A percentile compares a stretch with the other conserved stretches of the same genome.
phyloP scores from a whole-genome alignment of 2,888 invertebrate genomes.

The Trachelus tabidus region DNA sequence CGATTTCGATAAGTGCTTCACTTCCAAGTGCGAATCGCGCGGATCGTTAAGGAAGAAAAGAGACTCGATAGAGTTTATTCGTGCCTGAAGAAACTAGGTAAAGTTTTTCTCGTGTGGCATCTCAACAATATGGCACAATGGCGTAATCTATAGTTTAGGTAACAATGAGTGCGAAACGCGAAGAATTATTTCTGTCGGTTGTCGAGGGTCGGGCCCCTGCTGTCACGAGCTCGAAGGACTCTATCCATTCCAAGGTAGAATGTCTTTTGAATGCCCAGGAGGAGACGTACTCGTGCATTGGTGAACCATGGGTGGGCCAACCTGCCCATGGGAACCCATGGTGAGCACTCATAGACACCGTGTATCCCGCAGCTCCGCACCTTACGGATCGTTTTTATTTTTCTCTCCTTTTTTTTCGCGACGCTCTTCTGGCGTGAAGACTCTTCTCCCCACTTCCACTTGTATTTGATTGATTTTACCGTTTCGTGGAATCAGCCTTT shows the following conservation, averaged over 20 bases:
- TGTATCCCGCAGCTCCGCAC: conserved; percentile 16
- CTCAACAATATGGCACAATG: conserved; percentile 41
- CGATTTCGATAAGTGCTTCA: conserved; percentile 10
- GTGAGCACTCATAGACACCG: conserved; percentile 10
- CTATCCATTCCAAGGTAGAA: conserved; percentile 50
- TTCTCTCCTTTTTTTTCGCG: conserved; percentile 27
- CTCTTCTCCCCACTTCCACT: background rate
- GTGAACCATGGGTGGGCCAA: conserved; percentile 64
- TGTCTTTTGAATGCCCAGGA: conserved; percentile 24
- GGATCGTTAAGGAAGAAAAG: conserved; percentile 9
- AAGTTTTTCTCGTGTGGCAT: background rate
- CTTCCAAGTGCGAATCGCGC: conserved; percentile 17
- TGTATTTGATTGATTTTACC: conserved; percentile 37
- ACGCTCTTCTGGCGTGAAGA: conserved; percentile 6
- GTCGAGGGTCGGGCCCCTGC: conserved; percentile 46
- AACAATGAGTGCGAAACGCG: conserved; percentile 60
- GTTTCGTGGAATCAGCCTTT: conserved; percentile 27
- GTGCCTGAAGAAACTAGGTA: background rate
- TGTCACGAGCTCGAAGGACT: conserved; percentile 60
- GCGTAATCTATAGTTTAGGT: conserved; percentile 54
- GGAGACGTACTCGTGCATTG: conserved; percentile 15
- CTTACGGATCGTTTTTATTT: conserved; percentile 29
- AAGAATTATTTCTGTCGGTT: conserved; percentile 35
- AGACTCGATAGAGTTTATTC: background rate
- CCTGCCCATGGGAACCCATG: conserved; percentile 55